Evolutionary conservation across 2,113 vertebrate genomes (phyloP).

Genomic region (Oceanites oceanicus): DNA sequence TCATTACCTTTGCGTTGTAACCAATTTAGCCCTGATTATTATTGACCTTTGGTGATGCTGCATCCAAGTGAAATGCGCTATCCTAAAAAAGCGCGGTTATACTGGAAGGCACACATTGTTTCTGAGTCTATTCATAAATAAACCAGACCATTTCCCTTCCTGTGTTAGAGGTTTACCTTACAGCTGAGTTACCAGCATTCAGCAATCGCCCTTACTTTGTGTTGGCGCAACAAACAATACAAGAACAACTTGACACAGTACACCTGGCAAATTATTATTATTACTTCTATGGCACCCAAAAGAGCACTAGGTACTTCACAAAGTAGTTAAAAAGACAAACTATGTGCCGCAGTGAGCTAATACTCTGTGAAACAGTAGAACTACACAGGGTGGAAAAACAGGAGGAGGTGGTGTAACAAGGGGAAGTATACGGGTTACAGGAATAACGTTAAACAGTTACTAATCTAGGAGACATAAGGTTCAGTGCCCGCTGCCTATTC

Average conservation of each 20-base stretch:
- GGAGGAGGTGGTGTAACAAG: neutral
- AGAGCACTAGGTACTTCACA: neutral
- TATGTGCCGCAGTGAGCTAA: neutral
- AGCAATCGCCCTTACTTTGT: neutral
- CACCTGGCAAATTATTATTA: neutral
- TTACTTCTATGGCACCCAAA: neutral
- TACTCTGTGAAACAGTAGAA: neutral
- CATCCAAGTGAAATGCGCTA: neutral
- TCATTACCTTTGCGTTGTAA: slow-evolving; percentile 35
- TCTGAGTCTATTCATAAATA: slow-evolving; percentile 9
- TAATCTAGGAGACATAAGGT: neutral
- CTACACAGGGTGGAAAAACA: neutral
- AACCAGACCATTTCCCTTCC: neutral
- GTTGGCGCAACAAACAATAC: neutral
- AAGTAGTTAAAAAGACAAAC: slow-evolving; percentile 30
- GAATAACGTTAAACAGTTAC: neutral
- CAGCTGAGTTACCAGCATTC: neutral
- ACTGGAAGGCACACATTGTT: neutral
- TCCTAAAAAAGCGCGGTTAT: neutral
- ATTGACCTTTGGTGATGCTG: slow-evolving; percentile 7
- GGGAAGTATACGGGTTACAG: slow-evolving; percentile 10
- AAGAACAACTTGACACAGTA: neutral
- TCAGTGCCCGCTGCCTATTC: neutral
- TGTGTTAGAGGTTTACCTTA: neutral
- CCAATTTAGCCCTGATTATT: slow-evolving; percentile 48